Base-by-base conservation (phyloP, 1,140 invertebrate species). In the Halyomorpha halys region DNA sequence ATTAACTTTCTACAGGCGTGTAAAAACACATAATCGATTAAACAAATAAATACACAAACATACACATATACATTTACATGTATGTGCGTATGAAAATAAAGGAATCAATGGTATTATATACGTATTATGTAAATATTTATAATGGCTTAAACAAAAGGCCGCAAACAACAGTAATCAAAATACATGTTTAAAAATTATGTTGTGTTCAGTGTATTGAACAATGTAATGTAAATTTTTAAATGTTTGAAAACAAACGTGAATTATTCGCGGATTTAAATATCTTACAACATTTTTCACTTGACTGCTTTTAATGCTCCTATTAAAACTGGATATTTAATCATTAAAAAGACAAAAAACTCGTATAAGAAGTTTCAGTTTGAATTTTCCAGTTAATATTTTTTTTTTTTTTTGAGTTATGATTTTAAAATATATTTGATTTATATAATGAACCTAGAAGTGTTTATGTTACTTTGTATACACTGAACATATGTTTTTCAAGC, bases 71-170 rank as follows among this genome's bases (percentile, higher is more conserved):
- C 23, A 56, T 56, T 16, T 56, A 23, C 23, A 56, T 56, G 23
- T 56, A 25, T 56, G 23, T 25, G 23, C 23, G 53, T 56, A 56
- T 56, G 53, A 4, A 21, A 15, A 27, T 27, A 56, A 56, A 56
- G 23, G 23, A 56, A 56, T 21, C 39, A 62, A 66, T 51, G 47
- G 61, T 66, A 66, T 66, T 63, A 44, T 59, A 66, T 66, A 66
- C 65, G 59, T 66, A 66, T 66, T 63, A 62, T 51, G 61, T 63
- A 66, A 62, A 66, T 63, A 62, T 63, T 62, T 66, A 66, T 62
- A 62, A 49, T 66, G 65, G 65, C 61, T 66, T 66, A 66, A 66
- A 66, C 65, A 66, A 66, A 66, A 66, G 65, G 65, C 65, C 65
- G 65, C 65, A 66, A 30, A 18, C n/a, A 34, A 30, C 8, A 51